Percentiles rank a stretch among this genome's conserved stretches.
Conservation (phyloP, 2,888 invertebrate species). For the Holacanthella duospinosa region DNA sequence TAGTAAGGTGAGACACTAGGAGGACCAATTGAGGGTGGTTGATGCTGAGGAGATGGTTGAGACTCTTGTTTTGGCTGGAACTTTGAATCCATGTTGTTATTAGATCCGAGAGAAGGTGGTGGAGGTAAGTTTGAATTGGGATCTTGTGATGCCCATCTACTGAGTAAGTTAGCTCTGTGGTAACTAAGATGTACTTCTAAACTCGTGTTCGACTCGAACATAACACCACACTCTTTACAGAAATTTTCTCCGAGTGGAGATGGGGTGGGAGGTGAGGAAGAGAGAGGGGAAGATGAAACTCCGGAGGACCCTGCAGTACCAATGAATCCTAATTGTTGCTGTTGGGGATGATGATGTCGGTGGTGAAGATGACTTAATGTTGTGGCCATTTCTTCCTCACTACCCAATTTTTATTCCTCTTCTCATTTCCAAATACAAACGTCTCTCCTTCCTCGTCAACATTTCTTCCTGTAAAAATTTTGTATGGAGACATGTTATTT, state of each 20-base stretch:
- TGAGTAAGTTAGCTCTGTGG: constrained; percentile 64
- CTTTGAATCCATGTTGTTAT: constrained; percentile 17
- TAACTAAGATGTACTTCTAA: constrained; percentile 69
- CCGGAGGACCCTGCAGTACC: not conserved
- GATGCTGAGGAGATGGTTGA: not conserved
- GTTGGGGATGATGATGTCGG: not conserved
- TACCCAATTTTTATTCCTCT: not conserved
- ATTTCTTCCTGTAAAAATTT: too few species aligned
- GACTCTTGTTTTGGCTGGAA: not conserved
- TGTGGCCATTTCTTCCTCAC: not conserved
- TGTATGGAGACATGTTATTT: too few species aligned
- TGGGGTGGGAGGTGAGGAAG: not conserved
- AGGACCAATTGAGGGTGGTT: not conserved
- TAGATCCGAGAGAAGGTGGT: constrained; percentile 48
- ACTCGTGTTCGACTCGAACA: constrained; percentile 63
- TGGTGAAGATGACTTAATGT: not conserved
- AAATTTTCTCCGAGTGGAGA: constrained; percentile 39
- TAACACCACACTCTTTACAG: constrained; percentile 65
- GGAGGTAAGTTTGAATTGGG: constrained; percentile 8
- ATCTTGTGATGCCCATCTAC: constrained; percentile 52
- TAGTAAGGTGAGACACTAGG: not conserved
- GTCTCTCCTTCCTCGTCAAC: too few species aligned
- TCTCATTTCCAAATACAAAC: not conserved
- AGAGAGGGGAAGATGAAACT: not conserved
- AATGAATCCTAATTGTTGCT: not conserved